Percentiles rank a stretch among this genome's conserved stretches.
phyloP scores from a whole-genome alignment of 2,888 invertebrate species.

The Scaptodrosophila latifasciaeformis region DNA sequence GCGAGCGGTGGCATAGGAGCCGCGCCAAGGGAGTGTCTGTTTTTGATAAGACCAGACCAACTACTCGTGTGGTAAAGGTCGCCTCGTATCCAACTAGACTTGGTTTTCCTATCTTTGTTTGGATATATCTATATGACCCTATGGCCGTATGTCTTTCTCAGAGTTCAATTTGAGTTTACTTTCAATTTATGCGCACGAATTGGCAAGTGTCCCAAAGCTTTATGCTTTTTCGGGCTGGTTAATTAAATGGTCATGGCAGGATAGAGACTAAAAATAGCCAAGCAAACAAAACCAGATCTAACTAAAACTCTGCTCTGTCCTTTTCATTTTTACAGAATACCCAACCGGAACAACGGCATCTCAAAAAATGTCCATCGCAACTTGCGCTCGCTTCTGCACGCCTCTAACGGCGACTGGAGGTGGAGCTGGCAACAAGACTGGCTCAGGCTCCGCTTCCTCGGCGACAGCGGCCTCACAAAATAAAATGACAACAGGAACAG shows the following conservation, averaged over 20 bases:
- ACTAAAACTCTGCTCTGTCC: not conserved
- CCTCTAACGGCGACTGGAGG: conserved; percentile 34
- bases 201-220: not conserved
- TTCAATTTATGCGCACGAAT: conserved; percentile 39
- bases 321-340: not conserved
- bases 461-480: conserved; percentile 40
- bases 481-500: conserved; percentile 36
- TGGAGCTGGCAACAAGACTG: conserved; percentile 22
- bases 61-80: too few relatives aligned
- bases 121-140: too few relatives aligned
- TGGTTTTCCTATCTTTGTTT: conserved; percentile 2
- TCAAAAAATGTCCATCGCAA: conserved; percentile 70
- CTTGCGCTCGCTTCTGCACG: conserved; percentile 69
- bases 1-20: not conserved
- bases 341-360: not conserved
- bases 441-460: conserved; percentile 16
- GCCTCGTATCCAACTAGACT: not conserved
- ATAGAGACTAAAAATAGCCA: conserved; percentile 23
- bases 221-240: conserved; percentile 14
- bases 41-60: conserved; percentile 21
- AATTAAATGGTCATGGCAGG: conserved; percentile 30
- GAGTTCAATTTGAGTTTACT: conserved; percentile 35
- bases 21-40: conserved; percentile 5
- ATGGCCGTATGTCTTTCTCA: conserved; percentile 7
- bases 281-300: not conserved